A percentile compares a stretch with the other conserved stretches of the same genome.
Conservation (phyloP, 1,140 invertebrate species). For the Procambarus clarkii region DNA sequence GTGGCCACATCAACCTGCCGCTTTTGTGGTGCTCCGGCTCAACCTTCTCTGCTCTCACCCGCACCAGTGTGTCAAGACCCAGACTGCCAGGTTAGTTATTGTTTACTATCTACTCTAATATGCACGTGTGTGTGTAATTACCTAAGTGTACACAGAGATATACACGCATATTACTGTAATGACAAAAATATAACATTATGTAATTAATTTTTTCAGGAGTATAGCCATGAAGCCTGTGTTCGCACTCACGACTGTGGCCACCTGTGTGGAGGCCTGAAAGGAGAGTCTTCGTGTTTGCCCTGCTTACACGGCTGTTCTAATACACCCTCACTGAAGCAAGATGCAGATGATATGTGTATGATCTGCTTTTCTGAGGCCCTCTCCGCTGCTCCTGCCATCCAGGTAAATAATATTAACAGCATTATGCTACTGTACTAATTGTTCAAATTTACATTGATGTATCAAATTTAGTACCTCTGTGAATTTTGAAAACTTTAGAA, state of each 20-base stretch:
- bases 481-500: no score
- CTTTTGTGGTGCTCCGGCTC: slow-evolving; percentile 91
- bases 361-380: slow-evolving; percentile 98
- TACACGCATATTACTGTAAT: no score
- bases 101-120: neutral
- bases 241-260: slow-evolving; percentile 92
- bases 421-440: no score
- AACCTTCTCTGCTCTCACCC: slow-evolving; percentile 89
- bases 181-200: neutral
- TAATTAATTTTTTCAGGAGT: slow-evolving; percentile 80
- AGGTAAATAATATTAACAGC: slow-evolving; percentile 29
- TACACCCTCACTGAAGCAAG: slow-evolving; percentile 84
- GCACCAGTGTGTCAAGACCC: slow-evolving; percentile 95
- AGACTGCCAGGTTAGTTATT: slow-evolving; percentile 84
- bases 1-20: slow-evolving; percentile 83
- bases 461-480: no score
- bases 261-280: slow-evolving; percentile 91
- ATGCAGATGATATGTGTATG: slow-evolving; percentile 99
- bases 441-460: no score
- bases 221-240: slow-evolving; percentile 88
- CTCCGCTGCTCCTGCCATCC: slow-evolving; percentile 94
- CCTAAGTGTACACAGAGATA: neutral
- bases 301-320: slow-evolving; percentile 84
- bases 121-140: neutral
- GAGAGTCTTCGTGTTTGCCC: slow-evolving; percentile 89